Evolutionary conservation across 2,113 vertebrate species (phyloP).

Genomic region (Edolisoma coerulescens): DNA sequence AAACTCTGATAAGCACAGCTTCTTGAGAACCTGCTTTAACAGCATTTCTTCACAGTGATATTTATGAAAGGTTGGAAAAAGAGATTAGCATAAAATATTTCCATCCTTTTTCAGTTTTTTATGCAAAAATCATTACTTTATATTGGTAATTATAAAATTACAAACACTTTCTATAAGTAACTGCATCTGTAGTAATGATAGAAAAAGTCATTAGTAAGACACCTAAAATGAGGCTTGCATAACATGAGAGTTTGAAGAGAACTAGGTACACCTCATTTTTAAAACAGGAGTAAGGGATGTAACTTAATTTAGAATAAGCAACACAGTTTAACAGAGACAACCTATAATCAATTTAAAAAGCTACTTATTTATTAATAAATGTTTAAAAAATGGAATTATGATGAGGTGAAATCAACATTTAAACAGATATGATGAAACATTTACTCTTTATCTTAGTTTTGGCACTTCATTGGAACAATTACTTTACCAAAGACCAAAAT

Average conservation of each 20-base stretch:
- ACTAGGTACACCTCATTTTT: neutral
- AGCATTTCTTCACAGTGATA: slow-evolving; percentile 99
- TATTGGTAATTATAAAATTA: slow-evolving; percentile 91
- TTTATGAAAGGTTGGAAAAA: slow-evolving; percentile 91
- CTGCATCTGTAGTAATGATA: slow-evolving; percentile 84
- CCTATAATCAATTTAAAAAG: slow-evolving; percentile 62
- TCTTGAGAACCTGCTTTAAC: slow-evolving; percentile 83
- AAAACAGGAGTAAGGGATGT: neutral
- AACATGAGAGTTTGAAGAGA: slow-evolving; percentile 71
- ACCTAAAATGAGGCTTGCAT: slow-evolving; percentile 73
- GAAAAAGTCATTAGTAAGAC: slow-evolving; percentile 77
- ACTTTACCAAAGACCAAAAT: slow-evolving; percentile 86
- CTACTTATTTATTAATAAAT: slow-evolving; percentile 68
- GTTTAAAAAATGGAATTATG: slow-evolving; percentile 61
- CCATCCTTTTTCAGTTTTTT: slow-evolving; percentile 73
- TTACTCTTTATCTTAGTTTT: slow-evolving; percentile 83
- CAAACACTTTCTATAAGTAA: slow-evolving; percentile 93
- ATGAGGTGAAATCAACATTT: slow-evolving; percentile 76
- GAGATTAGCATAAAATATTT: slow-evolving; percentile 77
- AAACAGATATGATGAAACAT: slow-evolving; percentile 76
- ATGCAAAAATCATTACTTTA: slow-evolving; percentile 78
- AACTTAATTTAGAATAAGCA: neutral
- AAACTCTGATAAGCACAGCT: slow-evolving; percentile 80
- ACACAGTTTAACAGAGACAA: slow-evolving; percentile 58
- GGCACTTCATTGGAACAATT: slow-evolving; percentile 97